These are phyloP conservation scores for Tachyglossus aculeatus DNA, from an alignment of 2,797 vertebrate species.

Conservation along the genomic window DNA sequence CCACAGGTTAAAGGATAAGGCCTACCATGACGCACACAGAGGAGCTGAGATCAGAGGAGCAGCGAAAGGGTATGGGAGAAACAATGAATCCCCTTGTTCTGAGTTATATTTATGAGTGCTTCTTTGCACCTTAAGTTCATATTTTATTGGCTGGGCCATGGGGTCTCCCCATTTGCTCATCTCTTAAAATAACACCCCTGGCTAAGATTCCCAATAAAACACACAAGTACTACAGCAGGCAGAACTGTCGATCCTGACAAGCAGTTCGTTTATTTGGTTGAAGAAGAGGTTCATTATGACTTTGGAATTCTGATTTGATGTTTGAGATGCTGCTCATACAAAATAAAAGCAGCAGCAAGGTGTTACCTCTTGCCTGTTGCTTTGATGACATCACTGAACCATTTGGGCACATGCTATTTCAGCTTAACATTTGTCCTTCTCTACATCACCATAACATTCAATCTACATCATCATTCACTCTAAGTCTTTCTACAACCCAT, in stretches of 20 bases:
- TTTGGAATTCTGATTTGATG: conserved; percentile 45
- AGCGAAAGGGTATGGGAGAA: conserved; percentile 60
- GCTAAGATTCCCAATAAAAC: conserved; percentile 73
- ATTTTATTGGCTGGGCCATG: conserved; percentile 75
- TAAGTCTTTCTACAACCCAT: too few relatives aligned
- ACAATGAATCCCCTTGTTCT: conserved; percentile 80
- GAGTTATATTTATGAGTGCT: conserved; percentile 76
- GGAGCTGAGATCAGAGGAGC: conserved; percentile 74
- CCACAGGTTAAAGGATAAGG: conserved; percentile 75
- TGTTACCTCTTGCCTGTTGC: conserved; percentile 8
- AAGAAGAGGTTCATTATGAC: conserved; percentile 29
- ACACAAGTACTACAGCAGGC: conserved; percentile 54
- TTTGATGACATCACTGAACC: background rate
- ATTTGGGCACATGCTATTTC: too few relatives aligned
- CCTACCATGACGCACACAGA: conserved; percentile 72
- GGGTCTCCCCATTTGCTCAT: conserved; percentile 80
- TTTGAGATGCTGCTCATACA: conserved; percentile 27
- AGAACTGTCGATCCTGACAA: conserved; percentile 66
- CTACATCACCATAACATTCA: too few relatives aligned
- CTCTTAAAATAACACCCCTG: conserved; percentile 79
- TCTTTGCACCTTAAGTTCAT: conserved; percentile 77
- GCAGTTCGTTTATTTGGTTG: conserved; percentile 61
- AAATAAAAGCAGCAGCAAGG: conserved; percentile 14
- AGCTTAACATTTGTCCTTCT: too few relatives aligned
- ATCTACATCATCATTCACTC: too few relatives aligned